Base-by-base conservation (phyloP, 2,113 vertebrate genomes). In the Tetraodon nigroviridis region DNA sequence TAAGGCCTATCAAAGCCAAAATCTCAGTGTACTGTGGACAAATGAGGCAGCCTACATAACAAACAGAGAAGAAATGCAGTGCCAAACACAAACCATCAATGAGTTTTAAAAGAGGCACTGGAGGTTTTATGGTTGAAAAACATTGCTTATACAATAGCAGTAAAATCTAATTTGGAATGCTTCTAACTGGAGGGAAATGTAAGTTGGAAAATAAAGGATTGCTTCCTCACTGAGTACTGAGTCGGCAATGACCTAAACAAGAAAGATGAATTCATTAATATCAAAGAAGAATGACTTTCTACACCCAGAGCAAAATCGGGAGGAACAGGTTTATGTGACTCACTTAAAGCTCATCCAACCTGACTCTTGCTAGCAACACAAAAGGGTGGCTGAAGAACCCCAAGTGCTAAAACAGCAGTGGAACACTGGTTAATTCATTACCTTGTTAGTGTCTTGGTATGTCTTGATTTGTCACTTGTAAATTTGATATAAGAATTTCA, bases 331-430 rank as follows among this genome's bases (percentile, higher is more conserved):
- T 51, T 16, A 13, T 3, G 45, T 84, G 72, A 84, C 58, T 88
- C 78, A 83, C 51, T 44, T 45, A 29, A 22, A 59, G 46, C 76
- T 80, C 60, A 55, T 68, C 56, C 64, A 73, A 64, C 63, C 67
- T 51, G 75, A 83, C 64, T 83, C 69, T 41, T 3, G 57, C 37
- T 19, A 63, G 55, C 14, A 45, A n/a, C 55, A 61, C 64, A 47
- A 76, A 68, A 47, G n/a, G 49, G 12, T 62, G 19, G 58, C 32
- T 37, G 4, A 37, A 12, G 32, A 37, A 4, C 12, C 32, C 32
- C 10, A 12, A 37, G 32, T 37, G 27, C 14, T 44, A 13, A 0
- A 19, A 53, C 61, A 67, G 60, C 51, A 40, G 54, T 1, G 44
- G 29, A 13, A 45, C 13, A 18, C 15, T 27, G n/a, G n/a, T n/a